Percentiles rank a stretch among this genome's conserved stretches.
These are phyloP conservation scores for Centruroides sculpturatus DNA, from an alignment of 1,140 invertebrate genomes.

Conservation along the genomic window DNA sequence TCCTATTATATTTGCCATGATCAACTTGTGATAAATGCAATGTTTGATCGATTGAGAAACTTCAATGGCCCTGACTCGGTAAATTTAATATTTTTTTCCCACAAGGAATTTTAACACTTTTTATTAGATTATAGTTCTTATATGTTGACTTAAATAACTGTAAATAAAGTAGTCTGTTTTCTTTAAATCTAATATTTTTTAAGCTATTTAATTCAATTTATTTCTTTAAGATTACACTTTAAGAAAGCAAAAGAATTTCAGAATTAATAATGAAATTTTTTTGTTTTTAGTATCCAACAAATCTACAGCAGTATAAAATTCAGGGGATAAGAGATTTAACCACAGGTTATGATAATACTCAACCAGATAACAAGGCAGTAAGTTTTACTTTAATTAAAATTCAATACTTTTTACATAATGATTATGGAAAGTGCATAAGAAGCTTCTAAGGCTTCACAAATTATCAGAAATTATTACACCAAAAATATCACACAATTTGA, in stretches of 20 bases:
- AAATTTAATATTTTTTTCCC: too few species aligned
- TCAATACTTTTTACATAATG: too few species aligned
- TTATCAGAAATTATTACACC: too few species aligned
- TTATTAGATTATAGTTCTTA: too few species aligned
- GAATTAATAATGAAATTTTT: too few species aligned
- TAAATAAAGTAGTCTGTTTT: too few species aligned
- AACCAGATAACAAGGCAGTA: slow-evolving; percentile 52
- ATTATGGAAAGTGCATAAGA: too few species aligned
- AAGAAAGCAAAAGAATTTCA: neutral
- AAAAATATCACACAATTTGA: too few species aligned
- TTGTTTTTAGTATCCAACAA: slow-evolving; percentile 17
- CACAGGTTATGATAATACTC: slow-evolving; percentile 65
- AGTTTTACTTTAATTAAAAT: slow-evolving; percentile 10
- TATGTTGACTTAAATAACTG: too few species aligned
- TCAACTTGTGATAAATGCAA: slow-evolving; percentile 45
- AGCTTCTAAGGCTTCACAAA: too few species aligned
- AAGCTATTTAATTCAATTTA: neutral
- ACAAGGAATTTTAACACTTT: too few species aligned
- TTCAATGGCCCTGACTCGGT: slow-evolving; percentile 44
- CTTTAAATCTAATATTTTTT: slow-evolving; percentile 22
- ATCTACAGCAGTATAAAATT: slow-evolving; percentile 45
- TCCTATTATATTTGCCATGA: slow-evolving; percentile 82
- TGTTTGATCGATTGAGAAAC: slow-evolving; percentile 73
- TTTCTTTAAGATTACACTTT: neutral
- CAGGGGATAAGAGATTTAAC: slow-evolving; percentile 69